These are phyloP conservation scores for Paraescarpia echinospica DNA, from an alignment of 1,140 invertebrate species.

Conservation along the genomic window DNA sequence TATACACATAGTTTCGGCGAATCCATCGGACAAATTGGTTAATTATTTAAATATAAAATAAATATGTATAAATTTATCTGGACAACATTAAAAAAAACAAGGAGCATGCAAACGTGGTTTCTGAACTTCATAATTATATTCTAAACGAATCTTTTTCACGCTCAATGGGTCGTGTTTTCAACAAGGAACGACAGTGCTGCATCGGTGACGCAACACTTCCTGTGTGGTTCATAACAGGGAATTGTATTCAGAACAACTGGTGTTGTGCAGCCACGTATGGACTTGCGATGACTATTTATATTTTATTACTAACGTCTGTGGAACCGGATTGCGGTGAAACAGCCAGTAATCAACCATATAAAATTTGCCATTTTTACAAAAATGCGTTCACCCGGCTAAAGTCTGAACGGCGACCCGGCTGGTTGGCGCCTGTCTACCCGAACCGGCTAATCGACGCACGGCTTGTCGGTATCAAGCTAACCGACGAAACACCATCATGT, in stretches of 20 bases:
- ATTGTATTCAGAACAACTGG: too few species aligned
- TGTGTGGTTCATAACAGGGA: background rate
- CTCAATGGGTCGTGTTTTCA: too few species aligned
- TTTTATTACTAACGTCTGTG: background rate
- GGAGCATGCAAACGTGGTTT: too few species aligned
- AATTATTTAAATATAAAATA: too few species aligned
- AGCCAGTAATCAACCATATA: background rate
- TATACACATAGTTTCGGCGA: too few species aligned
- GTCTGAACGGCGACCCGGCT: background rate
- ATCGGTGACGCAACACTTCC: background rate
- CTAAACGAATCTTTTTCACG: too few species aligned
- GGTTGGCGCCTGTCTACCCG: background rate
- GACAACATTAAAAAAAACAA: too few species aligned
- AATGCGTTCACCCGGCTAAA: background rate
- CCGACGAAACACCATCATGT: background rate
- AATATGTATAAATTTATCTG: too few species aligned
- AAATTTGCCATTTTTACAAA: background rate
- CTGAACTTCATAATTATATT: too few species aligned
- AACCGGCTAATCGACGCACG: background rate
- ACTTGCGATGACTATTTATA: background rate
- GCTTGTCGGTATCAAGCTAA: background rate
- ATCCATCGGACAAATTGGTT: too few species aligned
- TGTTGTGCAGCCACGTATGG: background rate
- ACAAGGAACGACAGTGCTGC: too few species aligned
- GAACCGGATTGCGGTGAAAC: background rate